These are phyloP conservation scores for Diplodus puntazzo DNA, from an alignment of 2,797 vertebrate species.

Conservation along the genomic window DNA sequence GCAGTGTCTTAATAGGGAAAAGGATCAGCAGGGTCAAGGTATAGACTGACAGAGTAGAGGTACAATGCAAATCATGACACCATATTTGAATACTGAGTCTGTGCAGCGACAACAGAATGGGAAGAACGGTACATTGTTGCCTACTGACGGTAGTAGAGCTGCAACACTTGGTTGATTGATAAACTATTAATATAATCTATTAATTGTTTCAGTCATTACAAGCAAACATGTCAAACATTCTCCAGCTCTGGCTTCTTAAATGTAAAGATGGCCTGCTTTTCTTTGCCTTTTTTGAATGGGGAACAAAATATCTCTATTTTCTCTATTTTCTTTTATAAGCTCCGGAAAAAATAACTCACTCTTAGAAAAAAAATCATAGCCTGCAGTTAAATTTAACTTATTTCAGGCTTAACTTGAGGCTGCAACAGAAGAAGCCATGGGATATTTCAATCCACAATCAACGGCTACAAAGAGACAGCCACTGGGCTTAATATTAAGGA, in stretches of 20 bases:
- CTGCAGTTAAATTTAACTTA: background rate
- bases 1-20: constrained; percentile 45
- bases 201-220: background rate
- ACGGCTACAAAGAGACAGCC: background rate
- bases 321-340: background rate
- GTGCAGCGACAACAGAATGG: constrained; percentile 13
- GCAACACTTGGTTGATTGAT: background rate
- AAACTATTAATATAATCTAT: too few relatives aligned
- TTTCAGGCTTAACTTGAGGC: background rate
- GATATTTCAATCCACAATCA: background rate
- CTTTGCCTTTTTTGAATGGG: background rate
- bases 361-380: too few relatives aligned
- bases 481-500: background rate
- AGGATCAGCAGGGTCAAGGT: constrained; percentile 15
- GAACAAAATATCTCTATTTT: background rate
- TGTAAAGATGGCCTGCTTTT: background rate
- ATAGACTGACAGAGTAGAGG: constrained; percentile 15
- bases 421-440: background rate
- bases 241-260: background rate
- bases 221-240: background rate
- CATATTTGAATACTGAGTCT: constrained; percentile 45
- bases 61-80: constrained; percentile 17
- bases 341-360: too few relatives aligned
- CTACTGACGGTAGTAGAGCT: background rate
- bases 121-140: background rate